A percentile compares a stretch with the other conserved stretches of the same genome.
Conservation (phyloP, 1,140 invertebrate species). For the Teleopsis dalmanni region DNA sequence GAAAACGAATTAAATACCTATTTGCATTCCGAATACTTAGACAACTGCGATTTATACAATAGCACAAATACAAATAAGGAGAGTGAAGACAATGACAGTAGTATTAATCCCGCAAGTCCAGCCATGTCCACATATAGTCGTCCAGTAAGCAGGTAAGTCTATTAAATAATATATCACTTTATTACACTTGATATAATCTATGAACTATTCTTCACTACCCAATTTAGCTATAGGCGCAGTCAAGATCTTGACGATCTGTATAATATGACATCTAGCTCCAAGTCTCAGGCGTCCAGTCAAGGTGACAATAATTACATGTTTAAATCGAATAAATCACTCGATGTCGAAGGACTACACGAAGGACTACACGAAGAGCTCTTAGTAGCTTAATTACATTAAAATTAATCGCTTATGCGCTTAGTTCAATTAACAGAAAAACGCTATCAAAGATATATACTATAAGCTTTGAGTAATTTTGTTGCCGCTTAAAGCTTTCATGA, state of each 20-base stretch:
- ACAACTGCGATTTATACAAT: slow-evolving; percentile 39
- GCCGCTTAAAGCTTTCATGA: neutral
- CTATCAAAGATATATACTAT: neutral
- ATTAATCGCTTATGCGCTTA: neutral
- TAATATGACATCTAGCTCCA: slow-evolving; percentile 49
- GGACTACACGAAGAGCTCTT: no score
- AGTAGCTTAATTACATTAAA: no score
- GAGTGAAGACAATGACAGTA: slow-evolving; percentile 24
- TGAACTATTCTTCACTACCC: no score
- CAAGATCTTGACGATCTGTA: slow-evolving; percentile 50
- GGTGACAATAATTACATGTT: slow-evolving; percentile 34
- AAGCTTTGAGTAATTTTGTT: neutral
- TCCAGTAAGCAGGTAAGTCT: slow-evolving; percentile 40
- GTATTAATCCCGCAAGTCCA: slow-evolving; percentile 33
- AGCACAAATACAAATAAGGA: slow-evolving; percentile 22
- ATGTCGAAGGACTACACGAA: slow-evolving; percentile 25
- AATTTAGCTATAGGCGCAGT: slow-evolving; percentile 45
- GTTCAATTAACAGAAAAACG: no score
- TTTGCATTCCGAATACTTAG: slow-evolving; percentile 61
- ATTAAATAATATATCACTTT: no score
- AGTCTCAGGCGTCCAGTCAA: slow-evolving; percentile 47
- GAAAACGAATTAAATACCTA: slow-evolving; percentile 62
- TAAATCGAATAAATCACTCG: slow-evolving; percentile 37
- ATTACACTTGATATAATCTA: no score
- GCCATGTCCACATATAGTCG: slow-evolving; percentile 36